phyloP scores from a whole-genome alignment of 2,113 vertebrate genomes.

The Pantherophis guttatus region DNA sequence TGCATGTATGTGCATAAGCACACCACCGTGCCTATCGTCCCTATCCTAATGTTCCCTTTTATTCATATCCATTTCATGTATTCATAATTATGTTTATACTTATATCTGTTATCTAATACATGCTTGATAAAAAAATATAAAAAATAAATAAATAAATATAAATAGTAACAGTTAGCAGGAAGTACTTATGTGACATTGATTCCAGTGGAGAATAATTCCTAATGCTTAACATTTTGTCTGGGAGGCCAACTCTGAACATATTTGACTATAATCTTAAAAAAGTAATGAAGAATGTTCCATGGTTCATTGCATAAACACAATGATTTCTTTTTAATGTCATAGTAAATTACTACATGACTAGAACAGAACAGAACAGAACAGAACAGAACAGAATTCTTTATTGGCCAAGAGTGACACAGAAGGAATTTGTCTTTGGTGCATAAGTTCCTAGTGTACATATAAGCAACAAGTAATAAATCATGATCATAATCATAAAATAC shows the following conservation, averaged over 20 bases:
- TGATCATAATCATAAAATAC: background rate
- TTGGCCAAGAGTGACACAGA: background rate
- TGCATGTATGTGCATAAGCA: background rate
- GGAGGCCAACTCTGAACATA: background rate
- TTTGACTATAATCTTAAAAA: background rate
- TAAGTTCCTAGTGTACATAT: background rate
- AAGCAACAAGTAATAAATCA: background rate
- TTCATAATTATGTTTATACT: no score
- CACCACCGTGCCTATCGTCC: no score
- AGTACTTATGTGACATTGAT: background rate
- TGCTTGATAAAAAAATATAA: no score
- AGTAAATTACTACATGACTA: background rate
- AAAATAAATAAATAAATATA: no score
- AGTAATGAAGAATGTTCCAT: background rate
- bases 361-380: background rate
- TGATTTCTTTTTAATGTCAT: background rate
- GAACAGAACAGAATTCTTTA: background rate
- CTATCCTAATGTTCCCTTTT: no score
- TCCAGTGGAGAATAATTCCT: background rate
- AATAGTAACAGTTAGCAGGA: background rate
- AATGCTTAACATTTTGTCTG: background rate
- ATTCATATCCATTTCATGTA: no score
- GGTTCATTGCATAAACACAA: background rate
- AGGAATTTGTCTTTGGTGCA: background rate
- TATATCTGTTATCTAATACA: no score